These are phyloP conservation scores for Leucozona laternaria DNA, from an alignment of 2,888 invertebrate species.

Conservation along the genomic window DNA sequence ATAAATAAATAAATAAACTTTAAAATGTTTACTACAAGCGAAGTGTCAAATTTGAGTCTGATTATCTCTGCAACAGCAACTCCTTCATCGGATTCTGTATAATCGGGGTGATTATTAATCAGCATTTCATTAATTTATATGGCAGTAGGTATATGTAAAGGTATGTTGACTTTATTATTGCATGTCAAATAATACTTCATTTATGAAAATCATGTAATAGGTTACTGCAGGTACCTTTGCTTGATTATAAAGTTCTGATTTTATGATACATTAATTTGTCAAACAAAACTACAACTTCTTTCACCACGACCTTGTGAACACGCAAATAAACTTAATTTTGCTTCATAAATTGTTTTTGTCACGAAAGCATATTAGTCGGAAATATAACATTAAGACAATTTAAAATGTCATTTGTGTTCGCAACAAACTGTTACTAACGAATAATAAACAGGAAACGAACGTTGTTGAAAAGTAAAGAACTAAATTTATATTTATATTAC, in stretches of 20 bases:
- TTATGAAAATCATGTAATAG: slow-evolving; percentile 26
- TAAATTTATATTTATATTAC: neutral
- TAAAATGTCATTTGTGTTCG: slow-evolving; percentile 63
- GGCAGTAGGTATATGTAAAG: neutral
- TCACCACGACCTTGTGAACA: slow-evolving; percentile 60
- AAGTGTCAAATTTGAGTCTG: too few species aligned
- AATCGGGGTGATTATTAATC: too few species aligned
- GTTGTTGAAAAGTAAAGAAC: neutral
- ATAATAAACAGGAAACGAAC: neutral
- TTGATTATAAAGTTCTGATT: slow-evolving; percentile 36
- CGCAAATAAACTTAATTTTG: slow-evolving; percentile 57
- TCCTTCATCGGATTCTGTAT: too few species aligned
- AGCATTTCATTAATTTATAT: slow-evolving; percentile 11
- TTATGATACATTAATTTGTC: slow-evolving; percentile 39
- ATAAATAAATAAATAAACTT: too few species aligned
- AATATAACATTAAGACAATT: slow-evolving; percentile 62
- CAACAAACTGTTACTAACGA: slow-evolving; percentile 46
- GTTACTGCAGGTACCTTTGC: neutral
- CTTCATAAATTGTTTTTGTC: slow-evolving; percentile 63
- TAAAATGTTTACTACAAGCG: too few species aligned
- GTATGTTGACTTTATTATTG: slow-evolving; percentile 43
- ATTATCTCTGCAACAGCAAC: too few species aligned
- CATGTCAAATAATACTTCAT: slow-evolving; percentile 33
- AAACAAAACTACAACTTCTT: slow-evolving; percentile 27
- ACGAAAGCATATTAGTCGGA: slow-evolving; percentile 47